A percentile compares a stretch with the other conserved stretches of the same genome.
These are phyloP conservation scores for Rousettus leschenaultii DNA, from an alignment of 2,113 vertebrate genomes.

Conservation along the genomic window DNA sequence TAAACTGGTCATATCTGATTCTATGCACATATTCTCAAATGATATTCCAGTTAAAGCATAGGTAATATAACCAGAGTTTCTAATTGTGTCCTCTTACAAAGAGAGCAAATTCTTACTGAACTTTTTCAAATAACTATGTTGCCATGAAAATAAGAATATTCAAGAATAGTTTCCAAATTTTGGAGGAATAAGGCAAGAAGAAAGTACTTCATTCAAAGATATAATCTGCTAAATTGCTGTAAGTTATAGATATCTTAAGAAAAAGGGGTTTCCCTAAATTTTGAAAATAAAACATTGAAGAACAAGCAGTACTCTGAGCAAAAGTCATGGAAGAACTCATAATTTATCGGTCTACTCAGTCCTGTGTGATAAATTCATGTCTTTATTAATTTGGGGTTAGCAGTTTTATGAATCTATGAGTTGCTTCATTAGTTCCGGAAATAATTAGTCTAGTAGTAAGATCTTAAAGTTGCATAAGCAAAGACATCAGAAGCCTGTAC, in stretches of 20 bases:
- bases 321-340: neutral
- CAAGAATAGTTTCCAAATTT: neutral
- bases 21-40: neutral
- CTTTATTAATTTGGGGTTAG: neutral
- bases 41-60: neutral
- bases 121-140: neutral
- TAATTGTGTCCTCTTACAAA: neutral
- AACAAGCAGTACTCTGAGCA: neutral
- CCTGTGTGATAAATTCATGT: neutral
- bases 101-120: neutral
- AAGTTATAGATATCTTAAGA: neutral
- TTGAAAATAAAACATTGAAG: neutral
- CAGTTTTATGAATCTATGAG: neutral
- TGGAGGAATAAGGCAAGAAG: neutral
- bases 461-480: neutral
- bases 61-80: neutral
- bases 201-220: slow-evolving; percentile 15
- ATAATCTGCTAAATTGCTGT: neutral
- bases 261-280: neutral
- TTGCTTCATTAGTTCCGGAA: neutral
- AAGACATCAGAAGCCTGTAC: neutral
- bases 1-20: neutral
- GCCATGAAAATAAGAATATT: neutral
- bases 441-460: neutral
- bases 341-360: neutral